Percentiles rank a stretch among this genome's conserved stretches.
Conservation (phyloP, 2,113 vertebrate species). For the Azemiops feae region DNA sequence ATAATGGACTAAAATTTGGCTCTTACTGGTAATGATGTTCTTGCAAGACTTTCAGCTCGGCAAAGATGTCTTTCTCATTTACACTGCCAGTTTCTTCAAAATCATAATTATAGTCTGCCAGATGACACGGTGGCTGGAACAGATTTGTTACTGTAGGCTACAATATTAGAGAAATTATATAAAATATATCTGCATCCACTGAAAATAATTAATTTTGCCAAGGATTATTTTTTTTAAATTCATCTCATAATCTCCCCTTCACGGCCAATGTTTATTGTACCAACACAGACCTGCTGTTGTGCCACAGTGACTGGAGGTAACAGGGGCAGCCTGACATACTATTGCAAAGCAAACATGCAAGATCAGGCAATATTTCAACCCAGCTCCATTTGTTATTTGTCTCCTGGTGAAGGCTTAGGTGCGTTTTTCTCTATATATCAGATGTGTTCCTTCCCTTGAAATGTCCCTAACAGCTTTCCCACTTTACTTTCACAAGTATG, state of each 20-base stretch:
- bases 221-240: not conserved
- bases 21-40: slow-evolving; percentile 74
- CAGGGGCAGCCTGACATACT: not conserved
- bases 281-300: not conserved
- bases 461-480: not conserved
- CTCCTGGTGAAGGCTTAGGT: not conserved
- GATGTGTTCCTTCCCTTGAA: not conserved
- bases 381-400: not conserved
- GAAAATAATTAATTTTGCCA: not conserved
- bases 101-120: slow-evolving; percentile 59
- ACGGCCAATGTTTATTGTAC: not conserved
- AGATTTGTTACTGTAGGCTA: slow-evolving; percentile 43
- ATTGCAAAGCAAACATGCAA: not conserved
- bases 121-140: slow-evolving; percentile 50
- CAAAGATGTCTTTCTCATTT: slow-evolving; percentile 62
- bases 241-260: not conserved
- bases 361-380: not conserved
- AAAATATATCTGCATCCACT: not conserved
- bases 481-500: not conserved
- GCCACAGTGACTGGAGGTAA: not conserved
- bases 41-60: slow-evolving; percentile 66
- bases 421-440: not conserved
- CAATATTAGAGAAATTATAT: slow-evolving; percentile 18
- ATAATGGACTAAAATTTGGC: not conserved
- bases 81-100: slow-evolving; percentile 51